Base-by-base conservation (phyloP, 2,113 vertebrate species). In the Trachemys scripta region DNA sequence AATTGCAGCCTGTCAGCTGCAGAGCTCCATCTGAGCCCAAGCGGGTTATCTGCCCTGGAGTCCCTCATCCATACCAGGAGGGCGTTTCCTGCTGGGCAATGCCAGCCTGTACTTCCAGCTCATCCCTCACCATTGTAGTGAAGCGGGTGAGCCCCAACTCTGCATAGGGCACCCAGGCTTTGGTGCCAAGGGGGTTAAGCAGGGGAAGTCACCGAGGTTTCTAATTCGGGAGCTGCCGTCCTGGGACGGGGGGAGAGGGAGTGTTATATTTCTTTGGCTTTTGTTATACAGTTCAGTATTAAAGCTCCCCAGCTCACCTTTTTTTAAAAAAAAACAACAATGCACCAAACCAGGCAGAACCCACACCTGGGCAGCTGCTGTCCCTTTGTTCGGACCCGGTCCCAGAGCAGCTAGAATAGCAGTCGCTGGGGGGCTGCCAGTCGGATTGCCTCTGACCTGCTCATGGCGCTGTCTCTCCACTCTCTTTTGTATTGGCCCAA, bases 401-500 rank as follows among this genome's bases (percentile, higher is more conserved):
- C 53, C 82, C 49, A 5, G 0, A 5, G 24, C 53, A 90, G 50
- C 10, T 24, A 12, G 6, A 35, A 20, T n/a, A 35, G 17, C 31
- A 20, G 35, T 19, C n/a, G 1, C 65, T 72, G 19, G n/a, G 65
- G 14, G 20, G 9, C 65, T 20, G 17, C 65, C 65, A 19, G 35
- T n/a, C 14, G 2, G 65, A 35, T 17, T 12, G 20, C 20, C 3
- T 31, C 57, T 3, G 0, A 53, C 42, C 57, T 14, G 10, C 57
- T 49, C 35, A 0, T 0, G 1, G 38, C 2, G 14, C 42, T 29
- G 50, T 56, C 19, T 51, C 1, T 0, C 51, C 13, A 1, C 10
- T 72, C 65, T 72, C 14, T n/a, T 38, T 38, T 69, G 65, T n/a
- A 19, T 69, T n/a, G 65, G 65, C 65, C 65, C n/a, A 72, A 5